Percentiles rank a stretch among this genome's conserved stretches.
phyloP scores from a whole-genome alignment of 2,113 vertebrate genomes.

The Carettochelys insculpta region DNA sequence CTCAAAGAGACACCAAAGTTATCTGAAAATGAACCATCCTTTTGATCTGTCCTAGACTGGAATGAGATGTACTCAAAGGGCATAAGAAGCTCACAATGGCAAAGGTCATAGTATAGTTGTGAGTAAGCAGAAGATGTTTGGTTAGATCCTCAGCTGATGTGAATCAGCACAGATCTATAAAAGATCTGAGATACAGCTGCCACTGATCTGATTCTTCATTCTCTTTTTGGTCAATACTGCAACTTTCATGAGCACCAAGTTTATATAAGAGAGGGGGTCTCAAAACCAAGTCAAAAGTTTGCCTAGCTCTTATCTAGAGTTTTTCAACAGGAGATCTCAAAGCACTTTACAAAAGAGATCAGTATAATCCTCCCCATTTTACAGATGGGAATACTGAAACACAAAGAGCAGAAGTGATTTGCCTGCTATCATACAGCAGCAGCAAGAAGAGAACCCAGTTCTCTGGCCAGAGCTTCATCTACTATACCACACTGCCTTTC shows the following conservation, averaged over 20 bases:
- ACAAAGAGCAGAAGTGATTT: not conserved
- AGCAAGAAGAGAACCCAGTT: not conserved
- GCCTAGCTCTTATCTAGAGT: not conserved
- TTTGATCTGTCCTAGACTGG: not conserved
- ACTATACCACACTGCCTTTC: not conserved
- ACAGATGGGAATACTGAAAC: not conserved
- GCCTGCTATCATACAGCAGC: not conserved
- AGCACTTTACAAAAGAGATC: not conserved
- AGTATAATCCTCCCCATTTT: not conserved
- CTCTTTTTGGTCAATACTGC: not conserved
- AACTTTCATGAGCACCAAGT: not conserved
- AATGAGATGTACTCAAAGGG: not conserved
- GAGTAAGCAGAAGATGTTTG: not conserved
- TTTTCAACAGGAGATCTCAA: not conserved
- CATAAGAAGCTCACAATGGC: not conserved
- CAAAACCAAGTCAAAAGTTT: not conserved
- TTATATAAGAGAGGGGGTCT: not conserved
- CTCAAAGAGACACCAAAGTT: not conserved
- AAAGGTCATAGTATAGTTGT: not conserved
- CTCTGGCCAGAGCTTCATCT: not conserved
- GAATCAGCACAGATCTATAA: not conserved
- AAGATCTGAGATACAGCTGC: not conserved
- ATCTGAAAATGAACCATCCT: not conserved
- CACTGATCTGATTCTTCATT: not conserved
- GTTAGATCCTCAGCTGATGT: not conserved